Percentiles rank a stretch among this genome's conserved stretches.
phyloP scores from a whole-genome alignment of 1,140 invertebrate species.

The Piezodorus guildinii region DNA sequence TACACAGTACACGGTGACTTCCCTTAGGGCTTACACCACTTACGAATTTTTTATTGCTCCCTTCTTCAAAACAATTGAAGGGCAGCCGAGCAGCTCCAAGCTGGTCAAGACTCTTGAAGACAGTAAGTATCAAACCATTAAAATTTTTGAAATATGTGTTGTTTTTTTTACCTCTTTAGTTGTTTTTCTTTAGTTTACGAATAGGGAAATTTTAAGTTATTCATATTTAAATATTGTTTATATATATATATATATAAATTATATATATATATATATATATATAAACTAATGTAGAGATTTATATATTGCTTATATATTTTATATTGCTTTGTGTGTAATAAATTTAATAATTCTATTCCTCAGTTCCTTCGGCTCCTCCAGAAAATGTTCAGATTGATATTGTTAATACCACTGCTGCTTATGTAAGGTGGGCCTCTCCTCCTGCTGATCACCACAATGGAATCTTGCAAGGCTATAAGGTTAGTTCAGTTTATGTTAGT shows the following conservation, averaged over 20 bases:
- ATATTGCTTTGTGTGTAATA: too few relatives aligned
- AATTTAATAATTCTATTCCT: too few relatives aligned
- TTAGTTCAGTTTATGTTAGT: slow-evolving; percentile 34
- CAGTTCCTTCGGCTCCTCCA: slow-evolving; percentile 64
- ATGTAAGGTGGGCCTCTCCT: slow-evolving; percentile 67
- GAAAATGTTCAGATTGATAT: slow-evolving; percentile 67
- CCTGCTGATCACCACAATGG: slow-evolving; percentile 66
- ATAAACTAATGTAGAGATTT: too few relatives aligned
- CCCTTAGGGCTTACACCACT: slow-evolving; percentile 67
- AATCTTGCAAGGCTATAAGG: slow-evolving; percentile 66
- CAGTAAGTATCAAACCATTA: slow-evolving; percentile 35
- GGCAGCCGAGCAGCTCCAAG: slow-evolving; percentile 65
- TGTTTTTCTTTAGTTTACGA: neutral
- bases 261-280: too few relatives aligned
- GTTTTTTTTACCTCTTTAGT: too few relatives aligned
- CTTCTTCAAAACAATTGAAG: slow-evolving; percentile 71
- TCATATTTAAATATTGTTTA: too few relatives aligned
- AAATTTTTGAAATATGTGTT: neutral
- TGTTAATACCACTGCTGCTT: slow-evolving; percentile 63
- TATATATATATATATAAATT: too few relatives aligned
- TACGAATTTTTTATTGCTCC: slow-evolving; percentile 85
- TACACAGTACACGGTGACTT: slow-evolving; percentile 53
- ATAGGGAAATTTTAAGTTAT: neutral
- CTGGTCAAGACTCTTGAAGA: slow-evolving; percentile 57
- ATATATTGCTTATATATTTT: too few relatives aligned